Base-by-base conservation (phyloP, 1,140 invertebrate species). In the Venustaconcha ellipsiformis region DNA sequence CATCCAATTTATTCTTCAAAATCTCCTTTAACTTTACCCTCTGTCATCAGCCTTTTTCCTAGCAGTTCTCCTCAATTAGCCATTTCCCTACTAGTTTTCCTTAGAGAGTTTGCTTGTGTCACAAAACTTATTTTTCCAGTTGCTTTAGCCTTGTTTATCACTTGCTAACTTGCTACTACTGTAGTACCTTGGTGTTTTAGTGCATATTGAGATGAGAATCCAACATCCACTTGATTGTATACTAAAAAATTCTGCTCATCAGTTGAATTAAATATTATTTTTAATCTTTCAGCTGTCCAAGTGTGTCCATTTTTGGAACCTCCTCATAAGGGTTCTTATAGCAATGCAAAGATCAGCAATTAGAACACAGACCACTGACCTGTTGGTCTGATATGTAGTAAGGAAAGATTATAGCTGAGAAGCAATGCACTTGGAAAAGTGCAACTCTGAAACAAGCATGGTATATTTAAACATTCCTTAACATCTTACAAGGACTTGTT, bases 291-390 rank as follows among this genome's bases (percentile, higher is more conserved):
- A 59, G n/a, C 1, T 18, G 13, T 64, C 67, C 23, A 48, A 72
- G 5, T 1, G 65, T 55, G 62, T 57, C 57, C 5, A 14, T 17
- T 26, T 71, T 78, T 2, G 78, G 26, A 74, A 74, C 1, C 57
- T 20, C 55, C 55, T 63, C 76, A 80, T 70, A 1, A 78, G n/a
- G 20, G 0, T 8, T 55, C 48, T 65, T 2, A 72, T 57, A 1
- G 68, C 1, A 8, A 15, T 20, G 15, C 23, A 20, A 12, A 82
- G 26, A 20, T 80, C 72, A 55, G 20, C 13, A 17, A 8, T 20
- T 15, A 82, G 15, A 58, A 75, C 78, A 20, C 72, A 70, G 5
- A 78, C 17, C 55, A 82, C 57, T n/a, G 80, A 76, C 23, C 20
- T 26, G 56, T 78, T 65, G 4, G 65, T 64, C 66, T 79, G 76